Percentiles rank a stretch among this genome's conserved stretches.
Conservation (phyloP, 2,888 invertebrate genomes). For the Heliconius cydno region DNA sequence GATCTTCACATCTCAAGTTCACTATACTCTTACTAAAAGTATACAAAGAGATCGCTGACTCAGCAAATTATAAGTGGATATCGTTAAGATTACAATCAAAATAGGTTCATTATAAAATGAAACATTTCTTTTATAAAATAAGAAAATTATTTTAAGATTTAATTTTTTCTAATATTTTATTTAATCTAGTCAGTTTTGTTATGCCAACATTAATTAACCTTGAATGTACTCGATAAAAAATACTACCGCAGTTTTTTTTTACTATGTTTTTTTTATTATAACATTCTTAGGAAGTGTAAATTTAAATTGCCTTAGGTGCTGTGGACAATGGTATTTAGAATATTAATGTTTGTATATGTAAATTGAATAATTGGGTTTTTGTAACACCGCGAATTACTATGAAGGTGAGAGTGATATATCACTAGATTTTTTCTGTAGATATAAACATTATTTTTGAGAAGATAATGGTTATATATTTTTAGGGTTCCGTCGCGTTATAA, state of each 20-base stretch:
- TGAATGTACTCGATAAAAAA: conserved; percentile 1
- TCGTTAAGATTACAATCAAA: background rate
- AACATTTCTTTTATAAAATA: background rate
- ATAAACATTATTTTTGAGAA: no score
- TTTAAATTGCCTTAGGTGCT: background rate
- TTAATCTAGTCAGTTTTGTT: background rate
- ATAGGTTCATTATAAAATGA: background rate
- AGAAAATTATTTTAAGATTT: background rate
- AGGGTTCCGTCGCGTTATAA: no score
- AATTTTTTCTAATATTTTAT: background rate
- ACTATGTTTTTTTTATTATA: background rate
- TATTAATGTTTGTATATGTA: no score
- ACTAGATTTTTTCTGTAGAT: no score
- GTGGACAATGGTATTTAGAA: background rate
- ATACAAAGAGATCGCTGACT: conserved; percentile 32
- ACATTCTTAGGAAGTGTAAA: background rate
- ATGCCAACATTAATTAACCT: conserved; percentile 1
- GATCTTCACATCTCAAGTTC: background rate
- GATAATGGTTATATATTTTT: no score
- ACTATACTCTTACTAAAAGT: conserved; percentile 28
- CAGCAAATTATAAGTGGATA: conserved; percentile 28
- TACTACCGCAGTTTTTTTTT: conserved; percentile 16
- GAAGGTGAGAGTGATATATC: no score
- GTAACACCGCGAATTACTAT: no score
- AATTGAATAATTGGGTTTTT: no score